Evolutionary conservation across 2,113 vertebrate genomes (phyloP).

Genomic region (Odocoileus hemionus): DNA sequence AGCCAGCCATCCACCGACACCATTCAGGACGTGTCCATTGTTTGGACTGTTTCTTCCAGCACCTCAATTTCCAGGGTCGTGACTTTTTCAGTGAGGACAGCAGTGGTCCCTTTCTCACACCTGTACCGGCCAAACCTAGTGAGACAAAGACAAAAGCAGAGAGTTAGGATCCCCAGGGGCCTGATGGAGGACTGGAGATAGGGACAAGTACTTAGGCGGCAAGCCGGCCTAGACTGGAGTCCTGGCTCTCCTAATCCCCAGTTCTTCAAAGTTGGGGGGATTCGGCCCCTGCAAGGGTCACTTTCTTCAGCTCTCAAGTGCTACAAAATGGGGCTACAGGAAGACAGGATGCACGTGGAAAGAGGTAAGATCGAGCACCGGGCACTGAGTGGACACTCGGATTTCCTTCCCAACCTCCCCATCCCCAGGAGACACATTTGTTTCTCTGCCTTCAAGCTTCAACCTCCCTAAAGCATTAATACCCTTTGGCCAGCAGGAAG

Average conservation of each 20-base stretch:
- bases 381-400: neutral
- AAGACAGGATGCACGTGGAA: accelerated
- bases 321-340: neutral
- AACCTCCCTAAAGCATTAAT: neutral
- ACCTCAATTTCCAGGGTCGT: constrained; percentile 81
- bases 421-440: neutral
- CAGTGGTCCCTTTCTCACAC: constrained; percentile 85
- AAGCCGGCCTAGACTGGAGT: neutral
- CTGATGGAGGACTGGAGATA: neutral
- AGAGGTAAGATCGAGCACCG: neutral
- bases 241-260: neutral
- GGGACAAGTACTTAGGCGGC: neutral
- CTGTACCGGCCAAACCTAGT: constrained; percentile 81
- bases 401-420: neutral
- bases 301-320: neutral
- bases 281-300: neutral
- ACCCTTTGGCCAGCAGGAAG: neutral
- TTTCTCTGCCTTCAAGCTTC: neutral
- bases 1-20: neutral
- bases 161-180: neutral
- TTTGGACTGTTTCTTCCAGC: constrained; percentile 83
- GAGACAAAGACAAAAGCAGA: neutral
- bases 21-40: constrained; percentile 86
- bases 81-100: constrained; percentile 79
- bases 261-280: neutral